Conservation (phyloP, 1,140 invertebrate genomes). For the Vanessa atalanta region DNA sequence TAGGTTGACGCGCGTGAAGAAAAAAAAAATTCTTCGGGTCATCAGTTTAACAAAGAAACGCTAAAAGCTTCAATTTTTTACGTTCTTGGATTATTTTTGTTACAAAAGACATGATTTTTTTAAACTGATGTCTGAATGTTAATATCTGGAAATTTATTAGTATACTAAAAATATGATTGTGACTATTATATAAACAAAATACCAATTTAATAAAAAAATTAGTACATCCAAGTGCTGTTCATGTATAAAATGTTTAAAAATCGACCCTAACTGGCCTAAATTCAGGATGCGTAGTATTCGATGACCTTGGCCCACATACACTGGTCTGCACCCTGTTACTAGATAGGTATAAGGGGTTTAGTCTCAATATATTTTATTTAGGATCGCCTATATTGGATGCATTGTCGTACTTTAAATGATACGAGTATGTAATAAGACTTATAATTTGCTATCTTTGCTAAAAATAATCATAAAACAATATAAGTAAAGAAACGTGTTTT, state of each 20-base stretch:
- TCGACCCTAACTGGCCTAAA: conserved; percentile 18
- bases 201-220: neutral
- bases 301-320: conserved; percentile 27
- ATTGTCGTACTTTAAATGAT: neutral
- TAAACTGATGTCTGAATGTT: no score
- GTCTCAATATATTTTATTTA: conserved; percentile 16
- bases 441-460: neutral
- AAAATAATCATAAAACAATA: neutral
- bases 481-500: neutral
- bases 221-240: neutral
- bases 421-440: neutral
- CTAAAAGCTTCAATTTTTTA: neutral
- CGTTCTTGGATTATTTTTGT: no score
- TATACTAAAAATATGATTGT: no score
- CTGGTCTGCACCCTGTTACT: conserved; percentile 19
- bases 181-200: neutral
- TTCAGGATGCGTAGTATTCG: conserved; percentile 23
- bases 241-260: conserved; percentile 17
- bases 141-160: no score
- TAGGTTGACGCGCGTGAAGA: conserved; percentile 28
- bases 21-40: conserved; percentile 25
- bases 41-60: conserved; percentile 22
- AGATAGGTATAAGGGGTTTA: neutral
- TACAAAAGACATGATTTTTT: no score
- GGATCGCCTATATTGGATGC: neutral